These are phyloP conservation scores for Odocoileus virginianus DNA, from an alignment of 2,113 vertebrate species.

Conservation along the genomic window DNA sequence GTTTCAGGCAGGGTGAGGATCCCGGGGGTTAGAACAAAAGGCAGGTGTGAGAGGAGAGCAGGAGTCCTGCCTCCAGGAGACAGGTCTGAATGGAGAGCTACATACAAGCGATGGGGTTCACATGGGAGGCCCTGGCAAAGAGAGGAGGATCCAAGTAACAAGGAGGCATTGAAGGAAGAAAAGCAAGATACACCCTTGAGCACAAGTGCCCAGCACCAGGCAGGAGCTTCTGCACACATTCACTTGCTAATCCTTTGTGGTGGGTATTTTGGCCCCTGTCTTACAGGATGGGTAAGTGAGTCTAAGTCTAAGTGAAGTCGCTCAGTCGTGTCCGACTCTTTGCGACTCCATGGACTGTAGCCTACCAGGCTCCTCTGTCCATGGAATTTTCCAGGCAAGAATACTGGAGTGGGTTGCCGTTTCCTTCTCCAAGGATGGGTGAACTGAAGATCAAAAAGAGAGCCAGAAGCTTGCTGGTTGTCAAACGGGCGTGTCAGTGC, in stretches of 20 bases:
- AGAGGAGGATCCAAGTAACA: neutral
- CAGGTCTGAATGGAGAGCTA: neutral
- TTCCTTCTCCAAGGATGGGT: neutral
- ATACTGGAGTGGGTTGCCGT: too few relatives aligned
- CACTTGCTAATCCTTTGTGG: neutral
- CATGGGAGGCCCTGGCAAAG: neutral
- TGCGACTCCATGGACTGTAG: too few relatives aligned
- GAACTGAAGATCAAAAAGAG: neutral
- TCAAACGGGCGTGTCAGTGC: fast-evolving
- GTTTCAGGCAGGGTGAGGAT: neutral
- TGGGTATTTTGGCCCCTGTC: neutral
- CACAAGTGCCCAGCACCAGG: neutral
- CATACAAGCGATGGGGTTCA: fast-evolving
- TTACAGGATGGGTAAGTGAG: neutral
- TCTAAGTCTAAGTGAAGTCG: too few relatives aligned
- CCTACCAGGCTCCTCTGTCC: too few relatives aligned
- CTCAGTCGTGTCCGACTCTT: too few relatives aligned
- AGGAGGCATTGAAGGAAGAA: neutral
- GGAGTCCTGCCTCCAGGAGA: neutral
- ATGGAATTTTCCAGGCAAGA: too few relatives aligned
- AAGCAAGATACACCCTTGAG: neutral
- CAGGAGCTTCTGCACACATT: neutral
- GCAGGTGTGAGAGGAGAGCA: too few relatives aligned
- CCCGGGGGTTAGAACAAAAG: neutral
- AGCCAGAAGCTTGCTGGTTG: neutral